A percentile compares a stretch with the other conserved stretches of the same genome.
Evolutionary conservation across 2,888 invertebrate genomes (phyloP).

Genomic region (Diogma glabrata): DNA sequence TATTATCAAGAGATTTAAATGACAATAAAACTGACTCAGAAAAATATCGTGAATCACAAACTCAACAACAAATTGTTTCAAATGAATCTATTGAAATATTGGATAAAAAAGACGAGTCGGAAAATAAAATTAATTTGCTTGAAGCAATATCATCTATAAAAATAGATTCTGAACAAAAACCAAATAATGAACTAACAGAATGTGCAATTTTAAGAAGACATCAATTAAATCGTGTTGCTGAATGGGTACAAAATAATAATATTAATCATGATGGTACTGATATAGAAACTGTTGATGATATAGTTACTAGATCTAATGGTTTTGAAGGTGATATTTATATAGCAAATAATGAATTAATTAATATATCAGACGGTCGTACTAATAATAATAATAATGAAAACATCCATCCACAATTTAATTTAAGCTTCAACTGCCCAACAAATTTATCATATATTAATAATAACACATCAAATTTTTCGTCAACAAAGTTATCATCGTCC

Average conservation of each 20-base stretch:
- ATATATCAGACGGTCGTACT: conserved; percentile 27
- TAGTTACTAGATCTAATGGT: not conserved
- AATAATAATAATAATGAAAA: conserved; percentile 25
- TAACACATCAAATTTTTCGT: not conserved
- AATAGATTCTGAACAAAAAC: not conserved
- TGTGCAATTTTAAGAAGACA: conserved; percentile 46
- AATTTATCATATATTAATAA: conserved; percentile 29
- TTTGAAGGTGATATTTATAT: conserved; percentile 33
- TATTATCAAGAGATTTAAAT: not conserved
- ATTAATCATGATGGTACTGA: conserved; percentile 30
- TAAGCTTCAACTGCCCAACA: too few relatives aligned
- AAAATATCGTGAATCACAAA: conserved; percentile 11
- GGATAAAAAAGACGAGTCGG: too few relatives aligned
- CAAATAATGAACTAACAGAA: conserved; percentile 29
- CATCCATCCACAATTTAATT: too few relatives aligned
- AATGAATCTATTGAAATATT: not conserved
- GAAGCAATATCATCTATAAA: too few relatives aligned
- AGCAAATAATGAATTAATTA: conserved; percentile 34
- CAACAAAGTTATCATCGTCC: not conserved
- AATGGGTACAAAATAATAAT: conserved; percentile 61
- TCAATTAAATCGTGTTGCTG: conserved; percentile 57
- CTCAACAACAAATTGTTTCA: not conserved
- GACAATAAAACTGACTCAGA: conserved; percentile 14
- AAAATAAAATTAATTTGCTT: too few relatives aligned
- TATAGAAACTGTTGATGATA: not conserved